A percentile compares a stretch with the other conserved stretches of the same genome.
Evolutionary conservation across 2,113 vertebrate species (phyloP).

Genomic region (Malurus alboscapulatus): DNA sequence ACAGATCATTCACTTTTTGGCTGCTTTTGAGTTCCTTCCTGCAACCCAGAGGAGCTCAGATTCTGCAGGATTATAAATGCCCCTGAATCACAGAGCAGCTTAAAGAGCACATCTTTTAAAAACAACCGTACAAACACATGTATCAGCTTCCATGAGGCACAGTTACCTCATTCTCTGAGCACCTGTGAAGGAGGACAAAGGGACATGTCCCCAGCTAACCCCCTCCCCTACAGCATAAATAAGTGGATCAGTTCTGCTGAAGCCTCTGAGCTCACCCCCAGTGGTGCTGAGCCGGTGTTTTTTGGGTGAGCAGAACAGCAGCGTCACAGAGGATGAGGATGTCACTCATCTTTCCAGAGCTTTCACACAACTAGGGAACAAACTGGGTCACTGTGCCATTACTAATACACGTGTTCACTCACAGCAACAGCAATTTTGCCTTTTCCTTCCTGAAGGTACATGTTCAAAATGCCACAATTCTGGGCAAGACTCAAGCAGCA

Average conservation of each 20-base stretch:
- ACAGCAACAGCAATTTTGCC: not conserved
- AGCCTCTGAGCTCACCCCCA: not conserved
- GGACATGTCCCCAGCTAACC: not conserved
- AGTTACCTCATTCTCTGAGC: not conserved
- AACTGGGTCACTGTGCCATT: not conserved
- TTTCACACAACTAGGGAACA: not conserved
- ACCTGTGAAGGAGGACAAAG: not conserved
- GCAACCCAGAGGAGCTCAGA: not conserved
- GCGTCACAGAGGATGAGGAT: not conserved
- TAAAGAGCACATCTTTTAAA: not conserved
- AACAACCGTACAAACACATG: rapidly evolving
- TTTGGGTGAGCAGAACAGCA: not conserved
- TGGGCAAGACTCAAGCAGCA: not conserved
- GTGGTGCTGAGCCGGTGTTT: rapidly evolving
- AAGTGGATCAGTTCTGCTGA: rapidly evolving
- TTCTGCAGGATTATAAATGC: not conserved
- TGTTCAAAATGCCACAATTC: rapidly evolving
- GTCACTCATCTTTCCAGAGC: not conserved
- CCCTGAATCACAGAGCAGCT: not conserved
- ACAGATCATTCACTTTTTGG: not conserved
- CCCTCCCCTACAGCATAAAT: not conserved
- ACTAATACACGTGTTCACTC: not conserved
- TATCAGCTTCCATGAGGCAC: not conserved
- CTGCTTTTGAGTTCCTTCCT: not conserved
- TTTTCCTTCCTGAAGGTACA: not conserved